Conservation (phyloP, 2,113 vertebrate species). For the Neofelis nebulosa region DNA sequence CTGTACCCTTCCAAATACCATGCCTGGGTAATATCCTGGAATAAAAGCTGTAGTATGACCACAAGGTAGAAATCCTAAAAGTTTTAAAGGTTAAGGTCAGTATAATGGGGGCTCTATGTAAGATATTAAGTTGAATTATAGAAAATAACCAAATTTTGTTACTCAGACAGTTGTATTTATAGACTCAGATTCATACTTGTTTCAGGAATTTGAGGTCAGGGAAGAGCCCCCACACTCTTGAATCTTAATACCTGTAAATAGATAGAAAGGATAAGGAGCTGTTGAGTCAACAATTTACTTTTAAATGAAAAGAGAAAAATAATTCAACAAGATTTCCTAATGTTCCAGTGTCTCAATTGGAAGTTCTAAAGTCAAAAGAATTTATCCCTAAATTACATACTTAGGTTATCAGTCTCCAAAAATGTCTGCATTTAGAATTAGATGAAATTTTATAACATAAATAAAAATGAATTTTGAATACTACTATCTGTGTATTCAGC, state of each 20-base stretch:
- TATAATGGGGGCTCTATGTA: neutral
- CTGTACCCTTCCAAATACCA: neutral
- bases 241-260: neutral
- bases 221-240: neutral
- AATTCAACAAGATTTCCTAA: neutral
- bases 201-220: neutral
- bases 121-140: neutral
- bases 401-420: neutral
- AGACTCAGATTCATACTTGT: neutral
- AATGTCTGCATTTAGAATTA: neutral
- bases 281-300: neutral
- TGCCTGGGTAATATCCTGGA: neutral
- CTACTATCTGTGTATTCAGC: neutral
- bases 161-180: neutral
- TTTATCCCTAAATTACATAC: neutral
- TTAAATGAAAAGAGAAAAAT: slow-evolving; percentile 13
- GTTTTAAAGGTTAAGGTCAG: neutral
- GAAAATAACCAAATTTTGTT: neutral
- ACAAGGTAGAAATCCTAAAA: neutral
- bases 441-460: neutral
- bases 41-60: neutral
- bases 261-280: neutral
- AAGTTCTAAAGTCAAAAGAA: neutral
- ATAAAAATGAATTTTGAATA: neutral
- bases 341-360: neutral